Conservation (phyloP, 1,140 invertebrate genomes). For the Drosophila sucinea region DNA sequence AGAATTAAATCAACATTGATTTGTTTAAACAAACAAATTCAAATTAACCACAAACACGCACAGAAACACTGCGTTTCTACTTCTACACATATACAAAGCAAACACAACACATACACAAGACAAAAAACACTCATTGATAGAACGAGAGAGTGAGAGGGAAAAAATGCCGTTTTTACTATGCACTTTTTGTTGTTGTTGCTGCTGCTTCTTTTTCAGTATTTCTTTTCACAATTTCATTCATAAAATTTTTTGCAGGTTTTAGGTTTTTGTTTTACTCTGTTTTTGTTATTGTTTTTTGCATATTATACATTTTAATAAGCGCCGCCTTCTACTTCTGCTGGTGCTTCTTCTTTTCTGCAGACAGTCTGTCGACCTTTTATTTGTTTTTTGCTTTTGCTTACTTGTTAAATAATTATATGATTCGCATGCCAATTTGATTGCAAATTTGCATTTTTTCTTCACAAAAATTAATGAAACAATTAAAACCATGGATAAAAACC, state of each 20-base stretch:
- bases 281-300: slow-evolving; percentile 24
- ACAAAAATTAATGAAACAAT: slow-evolving; percentile 14
- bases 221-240: slow-evolving; percentile 67
- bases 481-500: slow-evolving; percentile 33
- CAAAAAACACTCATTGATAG: background rate
- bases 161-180: slow-evolving; percentile 41
- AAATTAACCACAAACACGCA: background rate
- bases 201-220: slow-evolving; percentile 18
- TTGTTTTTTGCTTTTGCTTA: slow-evolving; percentile 30
- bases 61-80: background rate
- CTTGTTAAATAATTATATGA: slow-evolving; percentile 2
- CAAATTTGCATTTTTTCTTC: background rate
- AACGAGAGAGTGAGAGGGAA: slow-evolving; percentile 13
- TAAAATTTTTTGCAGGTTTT: slow-evolving; percentile 44
- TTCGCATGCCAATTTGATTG: background rate
- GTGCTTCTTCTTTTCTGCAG: slow-evolving; percentile 18
- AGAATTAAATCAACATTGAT: background rate
- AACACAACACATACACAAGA: slow-evolving; percentile 15
- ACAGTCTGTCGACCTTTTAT: slow-evolving; percentile 45
- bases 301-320: slow-evolving; percentile 49
- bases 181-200: slow-evolving; percentile 33
- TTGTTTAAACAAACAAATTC: slow-evolving; percentile 6
- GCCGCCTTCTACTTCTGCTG: slow-evolving; percentile 37
- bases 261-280: background rate
- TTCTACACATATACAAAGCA: background rate